Evolutionary conservation across 1,140 invertebrate genomes (phyloP).

Genomic region (honey bee (Apis mellifera)): Amel_HAv3.1 CM009937.2:2753001-2753500

Average conservation of each 20-base stretch:
- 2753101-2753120: constrained; percentile 59
- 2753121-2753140: constrained; percentile 55
- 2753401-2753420: constrained; percentile 77
- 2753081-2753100: constrained; percentile 19
- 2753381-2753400: constrained; percentile 76
- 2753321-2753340: constrained; percentile 77
- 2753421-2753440: too few relatives aligned
- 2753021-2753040: constrained; percentile 74
- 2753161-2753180: constrained; percentile 9
- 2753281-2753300: constrained; percentile 53
- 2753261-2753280: background rate
- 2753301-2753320: constrained; percentile 76
- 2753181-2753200: background rate
- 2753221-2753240: background rate
- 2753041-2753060: constrained; percentile 54
- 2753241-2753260: background rate
- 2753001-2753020: constrained; percentile 68
- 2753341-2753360: constrained; percentile 73
- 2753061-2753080: constrained; percentile 1
- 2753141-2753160: constrained; percentile 65
- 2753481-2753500: too few relatives aligned
- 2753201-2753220: background rate
- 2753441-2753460: too few relatives aligned
- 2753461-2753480: too few relatives aligned
- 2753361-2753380: constrained; percentile 74